Base-by-base conservation (phyloP, 2,888 invertebrate species). In the Coenonympha arcania region DNA sequence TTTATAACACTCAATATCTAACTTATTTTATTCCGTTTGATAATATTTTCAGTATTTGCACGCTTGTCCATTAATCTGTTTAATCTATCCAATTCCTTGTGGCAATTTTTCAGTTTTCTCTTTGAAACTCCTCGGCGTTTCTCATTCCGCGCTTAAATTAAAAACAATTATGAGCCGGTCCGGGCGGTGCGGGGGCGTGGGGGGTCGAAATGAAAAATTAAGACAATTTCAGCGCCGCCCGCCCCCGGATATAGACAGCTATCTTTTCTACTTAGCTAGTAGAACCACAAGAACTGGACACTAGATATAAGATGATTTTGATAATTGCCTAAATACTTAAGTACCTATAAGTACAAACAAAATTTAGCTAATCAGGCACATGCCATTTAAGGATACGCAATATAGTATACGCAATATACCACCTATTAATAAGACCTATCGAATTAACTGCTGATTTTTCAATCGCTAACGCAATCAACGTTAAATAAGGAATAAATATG, bases 161-260 rank as follows among this genome's bases (percentile, higher is more conserved):
- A 84, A 82, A 84, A 84, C 84, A 85, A 85, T 84, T 84, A 84
- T 76, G 76, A 71, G 67, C 61, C 69, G 52, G n/a, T n/a, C n/a
- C n/a, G 57, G 57, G 52, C 45, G 52, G 55, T 37, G 58, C 54
- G 59, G 60, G 61, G 64, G 58, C 54, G 59, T 60, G 61, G 64
- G 68, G 60, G 66, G 68, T 67, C 68, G 79, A 81, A 71, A 84
- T 85, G 85, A 85, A 85, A 85, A 85, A 84, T 85, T 85, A 85
- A 83, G 76, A 84, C 84, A 83, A 84, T 84, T 83, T 83, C 66
- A 71, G 73, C 76, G 65, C 61, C 69, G 64, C 73, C 68, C 63
- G 60, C 65, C 58, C 47, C 50, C 52, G 44, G 54, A 48, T 59
- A 54, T 54, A 59, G 56, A 55, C 58, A 52, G 47, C 49, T 49